Evolutionary conservation across 2,888 invertebrate species (phyloP).

Genomic region (Parasteatoda lunata): DNA sequence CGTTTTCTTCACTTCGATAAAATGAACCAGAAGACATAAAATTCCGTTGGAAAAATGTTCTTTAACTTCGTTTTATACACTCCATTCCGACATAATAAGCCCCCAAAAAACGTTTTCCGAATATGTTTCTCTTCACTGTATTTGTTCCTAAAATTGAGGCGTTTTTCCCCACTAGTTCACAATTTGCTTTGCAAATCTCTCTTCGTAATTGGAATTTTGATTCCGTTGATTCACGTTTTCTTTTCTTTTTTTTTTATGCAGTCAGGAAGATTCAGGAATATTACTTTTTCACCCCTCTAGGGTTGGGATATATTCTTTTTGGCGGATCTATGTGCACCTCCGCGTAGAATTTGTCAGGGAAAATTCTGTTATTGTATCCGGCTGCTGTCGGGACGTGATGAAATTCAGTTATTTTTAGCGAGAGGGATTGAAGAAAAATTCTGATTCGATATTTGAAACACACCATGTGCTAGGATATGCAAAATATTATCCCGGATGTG

Average conservation of each 20-base stretch:
- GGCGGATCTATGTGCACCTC: constrained; percentile 4
- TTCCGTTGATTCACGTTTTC: constrained; percentile 23
- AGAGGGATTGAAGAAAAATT: too few species aligned
- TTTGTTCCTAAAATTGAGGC: constrained; percentile 40
- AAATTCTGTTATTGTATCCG: constrained; percentile 47
- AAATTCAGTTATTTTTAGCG: constrained; percentile 9
- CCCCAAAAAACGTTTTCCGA: not conserved
- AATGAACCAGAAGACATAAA: too few species aligned
- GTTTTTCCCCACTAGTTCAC: constrained; percentile 21
- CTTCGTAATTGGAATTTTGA: constrained; percentile 54
- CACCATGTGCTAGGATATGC: not conserved
- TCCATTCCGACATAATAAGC: not conserved
- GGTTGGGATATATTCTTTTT: not conserved
- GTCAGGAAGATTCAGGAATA: not conserved
- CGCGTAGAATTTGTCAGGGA: constrained; percentile 28
- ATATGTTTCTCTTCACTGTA: constrained; percentile 29
- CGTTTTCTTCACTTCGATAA: too few species aligned
- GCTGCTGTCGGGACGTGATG: constrained; percentile 25
- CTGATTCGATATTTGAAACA: not conserved
- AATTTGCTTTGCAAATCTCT: constrained; percentile 3
- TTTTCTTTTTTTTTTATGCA: constrained; percentile 2
- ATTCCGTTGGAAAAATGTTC: not conserved
- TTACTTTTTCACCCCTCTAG: not conserved
- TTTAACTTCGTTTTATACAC: not conserved
- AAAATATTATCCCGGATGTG: constrained; percentile 1